Evolutionary conservation across 2,113 vertebrate species (phyloP), one percentile per base, ranked within the genome.

Genomic region (Conger conger): DNA sequence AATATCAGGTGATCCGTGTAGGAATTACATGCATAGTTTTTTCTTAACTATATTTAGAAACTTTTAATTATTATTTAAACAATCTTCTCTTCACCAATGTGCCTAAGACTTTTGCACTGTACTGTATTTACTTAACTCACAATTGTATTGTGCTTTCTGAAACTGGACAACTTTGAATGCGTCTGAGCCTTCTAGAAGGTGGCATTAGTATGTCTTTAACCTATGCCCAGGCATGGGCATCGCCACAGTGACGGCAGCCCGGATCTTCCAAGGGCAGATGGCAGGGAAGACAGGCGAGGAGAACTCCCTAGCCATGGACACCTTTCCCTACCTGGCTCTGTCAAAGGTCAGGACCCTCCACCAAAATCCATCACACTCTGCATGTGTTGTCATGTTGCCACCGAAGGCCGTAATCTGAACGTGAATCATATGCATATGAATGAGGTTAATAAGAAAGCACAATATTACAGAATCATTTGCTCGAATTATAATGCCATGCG

Each of bases 251-350:
- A 96, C 95, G 2, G 95, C 95, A 53, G 86, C 95, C 0, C 91
- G 95, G 50, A 95, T 96, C 84, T 91, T 95, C 57, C 96, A 95
- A 92, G 96, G 95, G 1, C 96, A 96, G 86, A 4, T 94, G 82
- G 63, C 84, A 2, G 89, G 87, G 33, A 35, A 84, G n/a, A 88
- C 87, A 2, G 96, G 96, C 54, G 96, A 96, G 89, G 96, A 95
- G 79, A 92, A 82, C 7, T 89, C 89, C 77, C 89, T 96, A 77
- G 89, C 92, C 83, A 96, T 96, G 95, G 96, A 96, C 87, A 94
- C 89, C 13, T 96, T 95, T 80, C 94, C 95, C 57, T 15, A 96
- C 85, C 54, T 95, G 76, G 95, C 94, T 6, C 88, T 96, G 17
- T 96, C 96, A n/a, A 96, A 96, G 95, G 96, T 96, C 81, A 3